Evolutionary conservation across 2,797 vertebrate species (phyloP).

Genomic region (Syngnathus acus): DNA sequence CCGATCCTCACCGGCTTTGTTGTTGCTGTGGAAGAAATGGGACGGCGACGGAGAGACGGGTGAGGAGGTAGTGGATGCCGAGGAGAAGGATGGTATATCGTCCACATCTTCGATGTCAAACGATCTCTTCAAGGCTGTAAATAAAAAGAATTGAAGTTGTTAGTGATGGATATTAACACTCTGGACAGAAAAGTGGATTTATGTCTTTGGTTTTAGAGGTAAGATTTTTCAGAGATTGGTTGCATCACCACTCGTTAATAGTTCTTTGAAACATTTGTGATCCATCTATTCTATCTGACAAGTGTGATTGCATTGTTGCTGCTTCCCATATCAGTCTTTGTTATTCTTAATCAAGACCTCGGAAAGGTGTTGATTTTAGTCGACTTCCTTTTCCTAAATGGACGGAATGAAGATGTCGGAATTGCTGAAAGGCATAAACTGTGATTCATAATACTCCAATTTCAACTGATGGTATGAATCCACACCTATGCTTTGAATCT

Average conservation of each 20-base stretch:
- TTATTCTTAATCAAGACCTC: neutral
- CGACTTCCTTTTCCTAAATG: neutral
- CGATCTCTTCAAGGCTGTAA: constrained; percentile 79
- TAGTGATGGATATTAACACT: neutral
- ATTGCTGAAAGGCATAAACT: neutral
- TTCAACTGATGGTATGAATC: neutral
- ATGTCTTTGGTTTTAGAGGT: neutral
- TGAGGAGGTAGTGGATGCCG: constrained; percentile 54
- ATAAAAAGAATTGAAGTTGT: constrained; percentile 1
- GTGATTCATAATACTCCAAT: neutral
- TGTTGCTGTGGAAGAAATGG: constrained; percentile 47
- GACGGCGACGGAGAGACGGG: constrained; percentile 52
- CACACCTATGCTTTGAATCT: neutral
- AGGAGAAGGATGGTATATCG: constrained; percentile 56
- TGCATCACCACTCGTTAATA: neutral
- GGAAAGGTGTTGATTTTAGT: neutral
- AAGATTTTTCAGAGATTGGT: neutral
- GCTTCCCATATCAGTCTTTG: neutral
- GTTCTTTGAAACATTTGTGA: neutral
- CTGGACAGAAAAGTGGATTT: neutral
- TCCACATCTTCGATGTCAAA: constrained; percentile 80
- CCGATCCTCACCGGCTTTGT: constrained; percentile 47
- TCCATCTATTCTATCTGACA: neutral
- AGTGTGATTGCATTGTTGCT: neutral
- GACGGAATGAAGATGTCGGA: neutral